Evolutionary conservation across 2,113 vertebrate genomes (phyloP).

Genomic region (Cyprichromis sp.): DNA sequence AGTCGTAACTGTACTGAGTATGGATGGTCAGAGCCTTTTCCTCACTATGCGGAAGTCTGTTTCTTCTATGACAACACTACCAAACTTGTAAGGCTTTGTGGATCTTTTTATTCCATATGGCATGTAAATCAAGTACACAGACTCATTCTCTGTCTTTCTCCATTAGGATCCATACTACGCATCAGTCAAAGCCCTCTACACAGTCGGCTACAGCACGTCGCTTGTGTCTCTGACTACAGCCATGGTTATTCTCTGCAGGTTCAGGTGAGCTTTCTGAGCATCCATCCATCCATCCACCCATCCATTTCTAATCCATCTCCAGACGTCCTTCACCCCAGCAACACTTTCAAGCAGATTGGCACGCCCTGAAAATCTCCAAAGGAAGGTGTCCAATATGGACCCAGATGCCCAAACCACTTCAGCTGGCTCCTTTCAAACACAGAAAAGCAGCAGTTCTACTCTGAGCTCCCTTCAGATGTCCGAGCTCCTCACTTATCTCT

Average conservation of each 20-base stretch:
- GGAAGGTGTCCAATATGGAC: background rate
- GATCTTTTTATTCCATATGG: background rate
- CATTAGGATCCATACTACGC: conserved; percentile 83
- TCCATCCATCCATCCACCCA: background rate
- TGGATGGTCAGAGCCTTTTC: conserved; percentile 92
- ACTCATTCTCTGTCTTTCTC: background rate
- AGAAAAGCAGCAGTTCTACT: background rate
- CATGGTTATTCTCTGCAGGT: conserved; percentile 96
- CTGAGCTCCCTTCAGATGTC: background rate
- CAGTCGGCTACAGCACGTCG: conserved; percentile 95
- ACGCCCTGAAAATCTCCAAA: background rate
- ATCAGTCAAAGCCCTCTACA: conserved; percentile 94
- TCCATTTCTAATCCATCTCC: background rate
- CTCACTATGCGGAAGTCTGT: conserved; percentile 90
- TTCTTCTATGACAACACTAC: conserved; percentile 80
- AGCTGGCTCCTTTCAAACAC: background rate
- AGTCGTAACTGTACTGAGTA: conserved; percentile 90
- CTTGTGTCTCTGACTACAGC: conserved; percentile 92
- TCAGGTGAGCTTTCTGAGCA: conserved; percentile 78
- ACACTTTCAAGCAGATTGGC: background rate
- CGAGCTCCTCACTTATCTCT: background rate
- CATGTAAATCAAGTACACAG: background rate
- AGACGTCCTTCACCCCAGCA: background rate
- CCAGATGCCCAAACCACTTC: background rate
- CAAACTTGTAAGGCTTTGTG: conserved; percentile 42